Evolutionary conservation across 2,797 vertebrate genomes (phyloP).

Genomic region (Onychomys torridus): DNA sequence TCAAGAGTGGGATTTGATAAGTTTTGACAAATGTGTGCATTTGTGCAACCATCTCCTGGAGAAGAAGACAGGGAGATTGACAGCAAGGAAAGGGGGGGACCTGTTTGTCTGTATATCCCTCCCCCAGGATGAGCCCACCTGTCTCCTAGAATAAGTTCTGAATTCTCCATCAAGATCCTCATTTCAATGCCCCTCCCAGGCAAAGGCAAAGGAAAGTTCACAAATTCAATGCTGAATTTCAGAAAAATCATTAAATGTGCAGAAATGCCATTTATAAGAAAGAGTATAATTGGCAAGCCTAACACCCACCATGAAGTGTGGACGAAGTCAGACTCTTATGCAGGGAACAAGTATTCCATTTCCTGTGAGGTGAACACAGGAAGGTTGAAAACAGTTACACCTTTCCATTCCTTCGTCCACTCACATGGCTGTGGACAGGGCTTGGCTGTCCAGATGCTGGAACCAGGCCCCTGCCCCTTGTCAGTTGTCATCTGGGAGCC

Average conservation of each 20-base stretch:
- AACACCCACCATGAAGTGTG: background rate
- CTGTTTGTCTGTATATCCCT: rapidly evolving
- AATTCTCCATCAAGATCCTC: background rate
- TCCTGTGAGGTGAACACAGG: background rate
- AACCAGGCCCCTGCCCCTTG: rapidly evolving
- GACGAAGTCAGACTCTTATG: background rate
- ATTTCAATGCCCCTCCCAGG: background rate
- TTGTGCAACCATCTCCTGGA: background rate
- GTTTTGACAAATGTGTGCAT: background rate
- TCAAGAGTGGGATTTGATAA: background rate
- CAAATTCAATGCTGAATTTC: background rate
- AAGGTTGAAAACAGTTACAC: rapidly evolving
- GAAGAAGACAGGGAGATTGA: no score
- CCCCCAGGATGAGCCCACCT: background rate
- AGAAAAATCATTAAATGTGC: background rate
- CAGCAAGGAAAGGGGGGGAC: background rate
- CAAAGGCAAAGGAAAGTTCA: background rate
- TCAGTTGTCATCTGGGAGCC: background rate
- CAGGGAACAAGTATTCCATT: background rate
- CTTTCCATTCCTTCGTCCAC: no score
- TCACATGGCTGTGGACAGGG: rapidly evolving
- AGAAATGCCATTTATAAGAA: background rate
- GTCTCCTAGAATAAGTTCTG: background rate
- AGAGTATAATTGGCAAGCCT: background rate
- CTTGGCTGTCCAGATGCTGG: background rate